phyloP scores from a whole-genome alignment of 2,113 vertebrate species.

The Sialia sialis region DNA sequence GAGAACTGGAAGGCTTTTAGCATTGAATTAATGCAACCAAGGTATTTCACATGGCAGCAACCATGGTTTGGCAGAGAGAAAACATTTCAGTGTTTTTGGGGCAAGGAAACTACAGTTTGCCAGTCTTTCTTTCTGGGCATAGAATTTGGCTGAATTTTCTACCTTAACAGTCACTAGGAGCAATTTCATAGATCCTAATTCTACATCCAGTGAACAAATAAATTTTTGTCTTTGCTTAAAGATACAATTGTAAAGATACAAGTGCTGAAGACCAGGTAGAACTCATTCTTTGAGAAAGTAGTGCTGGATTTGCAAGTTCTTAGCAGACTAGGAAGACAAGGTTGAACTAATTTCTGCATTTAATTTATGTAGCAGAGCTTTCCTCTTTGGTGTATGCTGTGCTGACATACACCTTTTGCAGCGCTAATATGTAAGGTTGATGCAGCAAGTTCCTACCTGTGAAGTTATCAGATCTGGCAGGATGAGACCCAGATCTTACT shows the following conservation, averaged over 20 bases:
- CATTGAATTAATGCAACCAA: background rate
- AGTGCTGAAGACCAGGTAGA: background rate
- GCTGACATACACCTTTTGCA: background rate
- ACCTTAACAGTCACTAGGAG: background rate
- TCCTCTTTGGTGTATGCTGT: background rate
- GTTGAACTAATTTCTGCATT: background rate
- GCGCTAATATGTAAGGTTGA: background rate
- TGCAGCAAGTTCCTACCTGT: background rate
- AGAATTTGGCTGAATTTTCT: background rate
- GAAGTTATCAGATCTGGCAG: background rate
- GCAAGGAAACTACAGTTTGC: background rate
- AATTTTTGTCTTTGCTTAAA: background rate
- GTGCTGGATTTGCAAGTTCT: background rate
- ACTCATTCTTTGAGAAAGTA: background rate
- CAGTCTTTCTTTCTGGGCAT: background rate
- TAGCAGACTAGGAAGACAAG: background rate
- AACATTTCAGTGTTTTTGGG: background rate
- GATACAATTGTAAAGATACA: background rate
- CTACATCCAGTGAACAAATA: background rate
- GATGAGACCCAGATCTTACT: background rate
- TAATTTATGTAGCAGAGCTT: background rate
- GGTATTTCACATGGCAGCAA: background rate
- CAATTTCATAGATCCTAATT: background rate
- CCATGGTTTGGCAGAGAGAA: background rate
- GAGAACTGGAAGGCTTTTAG: conserved; percentile 19